Evolutionary conservation across 1,140 invertebrate genomes (phyloP).

Genomic region (Lanistes nyassanus): DNA sequence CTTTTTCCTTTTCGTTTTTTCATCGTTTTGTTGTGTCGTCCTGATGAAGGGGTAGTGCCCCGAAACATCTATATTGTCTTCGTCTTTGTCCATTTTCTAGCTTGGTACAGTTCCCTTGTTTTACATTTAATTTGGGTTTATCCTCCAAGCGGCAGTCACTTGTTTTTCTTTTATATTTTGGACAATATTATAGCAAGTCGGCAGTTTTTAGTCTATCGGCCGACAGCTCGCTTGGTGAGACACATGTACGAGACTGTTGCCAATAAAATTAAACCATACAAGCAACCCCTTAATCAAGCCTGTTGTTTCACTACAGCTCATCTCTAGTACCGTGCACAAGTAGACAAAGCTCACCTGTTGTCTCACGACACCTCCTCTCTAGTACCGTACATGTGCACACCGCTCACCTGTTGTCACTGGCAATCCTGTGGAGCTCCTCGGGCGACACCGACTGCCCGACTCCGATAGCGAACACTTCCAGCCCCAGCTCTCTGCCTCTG

Average conservation of each 20-base stretch:
- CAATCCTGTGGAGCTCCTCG: constrained; percentile 37
- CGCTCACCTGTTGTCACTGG: constrained; percentile 28
- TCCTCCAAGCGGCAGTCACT: too few relatives aligned
- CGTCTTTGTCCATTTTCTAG: too few relatives aligned
- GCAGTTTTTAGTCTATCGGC: too few relatives aligned
- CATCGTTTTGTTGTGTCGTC: too few relatives aligned
- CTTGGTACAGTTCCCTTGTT: too few relatives aligned
- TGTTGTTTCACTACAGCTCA: background rate
- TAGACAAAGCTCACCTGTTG: constrained; percentile 24
- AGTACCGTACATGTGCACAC: too few relatives aligned
- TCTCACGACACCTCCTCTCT: background rate
- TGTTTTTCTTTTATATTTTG: too few relatives aligned
- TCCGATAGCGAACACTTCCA: constrained; percentile 43
- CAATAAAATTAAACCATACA: background rate
- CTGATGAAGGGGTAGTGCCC: too few relatives aligned
- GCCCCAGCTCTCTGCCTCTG: background rate
- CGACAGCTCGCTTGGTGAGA: background rate
- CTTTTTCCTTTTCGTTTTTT: too few relatives aligned
- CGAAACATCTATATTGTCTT: too few relatives aligned
- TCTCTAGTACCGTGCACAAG: background rate
- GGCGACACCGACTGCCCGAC: constrained; percentile 31
- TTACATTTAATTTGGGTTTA: too few relatives aligned
- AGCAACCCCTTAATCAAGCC: background rate
- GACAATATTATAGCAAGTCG: background rate
- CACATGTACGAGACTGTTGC: background rate